These are phyloP conservation scores for Cyanoliseus patagonus DNA, from an alignment of 2,113 vertebrate species.

Conservation along the genomic window DNA sequence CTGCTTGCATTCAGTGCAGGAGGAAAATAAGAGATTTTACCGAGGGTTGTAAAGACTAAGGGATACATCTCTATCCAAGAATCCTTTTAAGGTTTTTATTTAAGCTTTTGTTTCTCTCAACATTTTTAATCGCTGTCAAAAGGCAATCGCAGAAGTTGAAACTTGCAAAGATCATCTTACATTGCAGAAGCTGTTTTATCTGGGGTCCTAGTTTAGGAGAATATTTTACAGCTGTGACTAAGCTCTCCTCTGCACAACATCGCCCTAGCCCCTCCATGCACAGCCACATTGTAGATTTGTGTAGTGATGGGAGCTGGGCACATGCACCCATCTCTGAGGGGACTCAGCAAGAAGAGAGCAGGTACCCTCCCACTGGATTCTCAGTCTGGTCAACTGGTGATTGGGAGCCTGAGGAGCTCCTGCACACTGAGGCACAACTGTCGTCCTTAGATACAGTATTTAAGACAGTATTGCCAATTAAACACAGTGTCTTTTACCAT, in stretches of 20 bases:
- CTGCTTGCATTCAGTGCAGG: not conserved
- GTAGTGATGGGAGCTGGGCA: not conserved
- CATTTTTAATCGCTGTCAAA: not conserved
- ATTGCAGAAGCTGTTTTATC: not conserved
- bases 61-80: not conserved
- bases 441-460: not conserved
- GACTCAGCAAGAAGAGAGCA: not conserved
- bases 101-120: not conserved
- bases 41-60: not conserved
- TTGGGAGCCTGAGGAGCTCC: not conserved
- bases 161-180: not conserved
- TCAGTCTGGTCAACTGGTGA: not conserved
- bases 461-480: not conserved
- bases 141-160: not conserved
- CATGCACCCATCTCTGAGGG: not conserved
- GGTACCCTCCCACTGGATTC: not conserved
- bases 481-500: not conserved
- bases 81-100: not conserved
- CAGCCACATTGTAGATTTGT: not conserved
- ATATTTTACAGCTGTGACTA: not conserved
- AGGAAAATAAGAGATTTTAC: not conserved
- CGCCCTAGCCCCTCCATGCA: not conserved
- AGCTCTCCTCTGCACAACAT: accelerated
- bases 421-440: not conserved
- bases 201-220: not conserved